Conservation (phyloP, 2,888 invertebrate genomes). For the Maniola hyperantus region DNA sequence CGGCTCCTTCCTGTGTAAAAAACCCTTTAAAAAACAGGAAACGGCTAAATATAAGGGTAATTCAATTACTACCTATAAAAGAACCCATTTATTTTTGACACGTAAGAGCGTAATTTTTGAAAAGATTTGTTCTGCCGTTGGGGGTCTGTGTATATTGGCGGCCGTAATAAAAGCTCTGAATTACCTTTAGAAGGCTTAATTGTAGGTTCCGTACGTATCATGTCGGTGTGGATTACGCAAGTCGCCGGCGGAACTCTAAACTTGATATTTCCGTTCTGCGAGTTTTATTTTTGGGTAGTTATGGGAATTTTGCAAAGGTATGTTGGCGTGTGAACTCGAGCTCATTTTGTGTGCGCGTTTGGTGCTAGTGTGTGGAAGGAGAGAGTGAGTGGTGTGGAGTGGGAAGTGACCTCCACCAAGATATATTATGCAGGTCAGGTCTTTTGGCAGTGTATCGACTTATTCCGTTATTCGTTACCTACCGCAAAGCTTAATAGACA, state of each 20-base stretch:
- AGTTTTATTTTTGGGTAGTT: slow-evolving; percentile 35
- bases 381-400: no score
- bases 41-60: slow-evolving; percentile 60
- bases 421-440: no score
- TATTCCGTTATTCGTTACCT: no score
- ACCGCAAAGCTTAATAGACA: no score
- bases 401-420: no score
- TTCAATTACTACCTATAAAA: slow-evolving; percentile 62
- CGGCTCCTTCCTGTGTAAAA: slow-evolving; percentile 66
- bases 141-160: slow-evolving; percentile 44
- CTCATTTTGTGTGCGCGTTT: no score
- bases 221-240: slow-evolving; percentile 65
- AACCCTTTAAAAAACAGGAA: slow-evolving; percentile 59
- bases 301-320: slow-evolving; percentile 32
- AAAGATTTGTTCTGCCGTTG: slow-evolving; percentile 24
- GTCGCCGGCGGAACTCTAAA: slow-evolving; percentile 61
- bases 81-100: slow-evolving; percentile 47
- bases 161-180: slow-evolving; percentile 47
- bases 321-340: neutral
- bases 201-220: slow-evolving; percentile 64
- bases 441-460: no score
- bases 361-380: no score
- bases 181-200: slow-evolving; percentile 54
- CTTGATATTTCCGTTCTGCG: slow-evolving; percentile 65
- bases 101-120: slow-evolving; percentile 32